Evolutionary conservation across 2,888 invertebrate genomes (phyloP).

Genomic region (Philhelius pedissequus): DNA sequence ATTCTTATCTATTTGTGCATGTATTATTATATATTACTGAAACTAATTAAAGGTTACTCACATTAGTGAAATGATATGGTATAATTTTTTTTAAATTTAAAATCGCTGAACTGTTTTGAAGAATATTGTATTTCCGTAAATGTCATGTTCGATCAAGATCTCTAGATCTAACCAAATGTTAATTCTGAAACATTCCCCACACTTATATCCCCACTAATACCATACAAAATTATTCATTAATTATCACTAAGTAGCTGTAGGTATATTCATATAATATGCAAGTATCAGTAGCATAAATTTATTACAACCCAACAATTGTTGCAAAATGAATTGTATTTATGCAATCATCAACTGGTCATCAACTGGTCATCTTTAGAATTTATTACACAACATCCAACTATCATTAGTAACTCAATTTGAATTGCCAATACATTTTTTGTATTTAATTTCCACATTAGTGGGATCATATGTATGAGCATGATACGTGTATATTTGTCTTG

Average conservation of each 20-base stretch:
- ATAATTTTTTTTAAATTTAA: too few relatives aligned
- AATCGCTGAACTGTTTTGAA: too few relatives aligned
- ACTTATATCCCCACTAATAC: too few relatives aligned
- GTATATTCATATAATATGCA: background rate
- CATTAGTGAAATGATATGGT: too few relatives aligned
- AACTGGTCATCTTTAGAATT: constrained; percentile 38
- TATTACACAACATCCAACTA: constrained; percentile 34
- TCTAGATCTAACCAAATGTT: too few relatives aligned
- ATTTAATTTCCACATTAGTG: constrained; percentile 11
- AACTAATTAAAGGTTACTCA: too few relatives aligned
- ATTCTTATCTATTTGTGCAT: too few relatives aligned
- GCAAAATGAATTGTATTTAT: constrained; percentile 26
- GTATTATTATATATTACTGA: too few relatives aligned
- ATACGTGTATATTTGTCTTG: background rate
- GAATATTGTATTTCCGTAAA: too few relatives aligned
- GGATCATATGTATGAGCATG: background rate
- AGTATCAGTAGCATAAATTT: constrained; percentile 6
- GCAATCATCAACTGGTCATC: constrained; percentile 35
- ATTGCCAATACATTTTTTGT: constrained; percentile 24
- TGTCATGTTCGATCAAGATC: too few relatives aligned
- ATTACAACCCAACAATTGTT: constrained; percentile 6
- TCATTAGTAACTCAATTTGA: constrained; percentile 28
- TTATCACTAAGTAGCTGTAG: background rate
- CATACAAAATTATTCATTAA: background rate
- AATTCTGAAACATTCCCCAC: background rate